Conservation (phyloP, 2,888 invertebrate species). For the Scaptomyza flava region DNA sequence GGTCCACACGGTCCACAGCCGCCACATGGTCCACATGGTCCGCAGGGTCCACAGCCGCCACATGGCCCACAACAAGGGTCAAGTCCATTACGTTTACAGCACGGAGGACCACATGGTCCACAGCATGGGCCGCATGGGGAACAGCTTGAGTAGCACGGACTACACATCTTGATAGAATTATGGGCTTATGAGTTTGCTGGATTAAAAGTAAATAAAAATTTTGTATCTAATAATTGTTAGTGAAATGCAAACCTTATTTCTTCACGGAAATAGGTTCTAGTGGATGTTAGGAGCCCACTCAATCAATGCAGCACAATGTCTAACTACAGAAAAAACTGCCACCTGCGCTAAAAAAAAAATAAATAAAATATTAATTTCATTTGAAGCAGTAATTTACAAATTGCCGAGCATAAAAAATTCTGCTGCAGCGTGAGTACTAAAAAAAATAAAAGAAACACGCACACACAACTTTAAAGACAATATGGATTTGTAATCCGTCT, state of each 20-base stretch:
- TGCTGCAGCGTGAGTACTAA: no score
- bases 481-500: no score
- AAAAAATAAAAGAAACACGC: no score
- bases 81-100: slow-evolving; percentile 5
- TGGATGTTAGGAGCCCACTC: neutral
- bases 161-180: slow-evolving; percentile 41
- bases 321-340: slow-evolving; percentile 11
- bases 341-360: neutral
- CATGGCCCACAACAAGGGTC: slow-evolving; percentile 1
- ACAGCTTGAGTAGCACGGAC: slow-evolving; percentile 22
- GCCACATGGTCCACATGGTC: neutral
- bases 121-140: slow-evolving; percentile 7
- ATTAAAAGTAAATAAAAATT: neutral
- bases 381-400: no score
- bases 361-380: neutral
- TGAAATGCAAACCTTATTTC: neutral
- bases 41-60: neutral
- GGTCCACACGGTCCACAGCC: neutral
- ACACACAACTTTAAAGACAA: no score
- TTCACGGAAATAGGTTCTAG: slow-evolving; percentile 6
- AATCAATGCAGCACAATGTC: neutral
- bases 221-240: neutral
- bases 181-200: neutral
- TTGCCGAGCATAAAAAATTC: no score
- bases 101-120: slow-evolving; percentile 17